A percentile compares a stretch with the other conserved stretches of the same genome.
phyloP scores from a whole-genome alignment of 2,113 vertebrate species.

The Periophthalmus modestus region DNA sequence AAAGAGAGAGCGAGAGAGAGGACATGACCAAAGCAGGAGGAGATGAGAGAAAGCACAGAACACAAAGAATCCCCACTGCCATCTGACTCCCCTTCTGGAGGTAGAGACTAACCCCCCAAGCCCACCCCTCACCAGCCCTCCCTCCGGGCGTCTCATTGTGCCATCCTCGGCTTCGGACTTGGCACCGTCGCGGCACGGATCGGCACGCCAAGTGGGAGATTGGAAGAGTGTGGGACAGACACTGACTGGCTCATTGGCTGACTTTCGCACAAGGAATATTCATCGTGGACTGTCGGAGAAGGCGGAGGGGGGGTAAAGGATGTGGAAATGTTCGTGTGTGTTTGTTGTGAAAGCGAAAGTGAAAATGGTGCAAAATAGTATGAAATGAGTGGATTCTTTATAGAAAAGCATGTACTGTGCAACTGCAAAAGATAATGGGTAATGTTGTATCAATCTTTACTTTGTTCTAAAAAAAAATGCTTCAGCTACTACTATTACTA shows the following conservation, averaged over 20 bases:
- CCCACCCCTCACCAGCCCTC: conserved; percentile 1
- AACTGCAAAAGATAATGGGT: no score
- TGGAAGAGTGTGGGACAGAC: conserved; percentile 12
- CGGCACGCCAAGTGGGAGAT: conserved; percentile 13
- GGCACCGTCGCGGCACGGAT: neutral
- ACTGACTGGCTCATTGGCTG: conserved; percentile 12
- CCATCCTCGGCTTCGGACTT: conserved; percentile 10
- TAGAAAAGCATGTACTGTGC: no score
- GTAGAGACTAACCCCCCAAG: conserved; percentile 13
- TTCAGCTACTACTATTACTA: no score
- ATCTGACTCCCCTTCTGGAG: conserved; percentile 48
- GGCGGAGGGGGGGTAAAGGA: neutral
- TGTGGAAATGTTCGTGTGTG: no score
- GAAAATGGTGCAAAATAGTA: neutral
- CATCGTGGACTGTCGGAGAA: neutral
- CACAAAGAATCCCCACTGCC: conserved; percentile 26
- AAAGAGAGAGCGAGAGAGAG: conserved; percentile 28
- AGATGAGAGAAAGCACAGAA: conserved; percentile 13
- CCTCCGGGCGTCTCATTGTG: conserved; percentile 32
- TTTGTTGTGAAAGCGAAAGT: neutral
- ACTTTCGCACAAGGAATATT: neutral
- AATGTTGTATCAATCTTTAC: no score
- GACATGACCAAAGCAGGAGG: conserved; percentile 22
- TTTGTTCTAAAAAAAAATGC: neutral
- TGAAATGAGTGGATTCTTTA: neutral